Evolutionary conservation across 2,113 vertebrate species (phyloP).

Genomic region (Arizona elegans): DNA sequence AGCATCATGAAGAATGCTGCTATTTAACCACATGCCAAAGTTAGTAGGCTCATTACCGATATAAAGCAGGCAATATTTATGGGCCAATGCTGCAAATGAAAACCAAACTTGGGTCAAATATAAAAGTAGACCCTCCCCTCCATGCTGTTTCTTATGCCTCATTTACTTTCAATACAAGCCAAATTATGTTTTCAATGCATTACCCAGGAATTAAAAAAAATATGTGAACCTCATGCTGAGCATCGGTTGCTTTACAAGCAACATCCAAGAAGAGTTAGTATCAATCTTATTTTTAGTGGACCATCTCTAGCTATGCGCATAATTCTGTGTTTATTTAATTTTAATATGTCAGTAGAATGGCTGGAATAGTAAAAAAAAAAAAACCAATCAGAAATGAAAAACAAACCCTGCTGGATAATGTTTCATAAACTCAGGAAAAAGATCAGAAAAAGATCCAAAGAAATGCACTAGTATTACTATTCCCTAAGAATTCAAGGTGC

Average conservation of each 20-base stretch:
- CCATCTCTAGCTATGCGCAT: neutral
- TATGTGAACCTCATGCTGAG: slow-evolving; percentile 31
- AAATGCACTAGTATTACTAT: neutral
- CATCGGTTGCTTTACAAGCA: neutral
- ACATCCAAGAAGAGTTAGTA: slow-evolving; percentile 28
- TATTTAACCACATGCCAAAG: slow-evolving; percentile 49
- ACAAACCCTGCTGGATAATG: neutral
- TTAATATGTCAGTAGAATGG: neutral
- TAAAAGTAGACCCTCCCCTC: slow-evolving; percentile 25
- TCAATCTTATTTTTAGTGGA: neutral
- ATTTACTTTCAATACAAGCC: slow-evolving; percentile 26
- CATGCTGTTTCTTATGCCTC: slow-evolving; percentile 15
- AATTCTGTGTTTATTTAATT: neutral
- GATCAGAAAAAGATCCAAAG: neutral
- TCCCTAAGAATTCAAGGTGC: too few relatives aligned
- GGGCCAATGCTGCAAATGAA: slow-evolving; percentile 24
- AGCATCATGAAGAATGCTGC: slow-evolving; percentile 6
- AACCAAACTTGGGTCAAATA: neutral
- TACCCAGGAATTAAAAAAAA: neutral
- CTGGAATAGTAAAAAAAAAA: neutral
- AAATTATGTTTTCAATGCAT: slow-evolving; percentile 27
- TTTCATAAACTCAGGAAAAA: neutral
- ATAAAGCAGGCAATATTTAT: slow-evolving; percentile 42
- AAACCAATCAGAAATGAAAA: neutral
- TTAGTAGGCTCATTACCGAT: slow-evolving; percentile 32